Base-by-base conservation (phyloP, 2,797 vertebrate genomes). In the Eidolon dupreanum region DNA sequence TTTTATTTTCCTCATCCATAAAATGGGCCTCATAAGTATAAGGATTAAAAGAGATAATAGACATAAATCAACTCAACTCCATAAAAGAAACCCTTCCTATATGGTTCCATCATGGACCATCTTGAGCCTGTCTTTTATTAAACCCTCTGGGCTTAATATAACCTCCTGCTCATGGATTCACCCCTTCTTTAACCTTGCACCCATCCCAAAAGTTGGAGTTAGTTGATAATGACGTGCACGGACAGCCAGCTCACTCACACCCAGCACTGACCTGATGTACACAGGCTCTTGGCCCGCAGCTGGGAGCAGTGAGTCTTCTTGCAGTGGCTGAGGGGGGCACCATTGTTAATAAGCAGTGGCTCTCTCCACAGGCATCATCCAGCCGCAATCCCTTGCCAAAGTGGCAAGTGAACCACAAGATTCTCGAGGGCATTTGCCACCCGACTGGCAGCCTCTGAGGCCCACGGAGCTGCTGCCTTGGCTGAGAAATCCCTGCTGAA, bases 321-420 rank as follows among this genome's bases (percentile, higher is more conserved):
- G 46, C n/a, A 11, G 20, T 66, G 63, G 28, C 51, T 6, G 36
- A 65, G 16, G 8, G 55, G 4, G 9, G 51, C 20, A 43, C 61
- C 59, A 5, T 81, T 8, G 0, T 79, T 68, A 38, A 36, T 63
- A 28, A 70, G 20, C 28, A 11, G 41, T 17, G 66, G 11, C 36
- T 83, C 68, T 93, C 73, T 93, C 66, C 38, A 8, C 79, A 36
- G 65, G 53, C 28, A 6, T 61, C 78, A 49, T 46, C 78, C 22
- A 31, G 46, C 38, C 0, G 0, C 38, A 16, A 2, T 41, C 73
- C 55, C 82, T 94, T 17, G 78, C 66, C 77, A 73, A 2, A 31
- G 66, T 36, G 49, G 33, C 90, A 88, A n/a, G 63, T 70, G 63
- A 91, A 26, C 75, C 73, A 51, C 61, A 33, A 85, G 85, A 87